Evolutionary conservation across 2,113 vertebrate species (phyloP).

Genomic region (Oreocharis arfaki): DNA sequence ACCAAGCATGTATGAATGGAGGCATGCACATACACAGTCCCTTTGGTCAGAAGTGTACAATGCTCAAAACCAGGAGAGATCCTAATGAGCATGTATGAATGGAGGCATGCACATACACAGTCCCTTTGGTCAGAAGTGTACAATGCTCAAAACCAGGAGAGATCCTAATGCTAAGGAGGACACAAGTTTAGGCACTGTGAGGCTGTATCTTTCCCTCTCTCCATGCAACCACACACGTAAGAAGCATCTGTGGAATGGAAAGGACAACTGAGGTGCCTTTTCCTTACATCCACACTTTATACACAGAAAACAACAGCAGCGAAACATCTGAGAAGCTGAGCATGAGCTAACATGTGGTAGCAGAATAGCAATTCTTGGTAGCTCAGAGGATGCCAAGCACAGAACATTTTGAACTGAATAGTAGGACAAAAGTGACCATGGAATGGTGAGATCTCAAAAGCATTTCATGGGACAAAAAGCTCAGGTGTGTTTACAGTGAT

Average conservation of each 20-base stretch:
- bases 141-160: background rate
- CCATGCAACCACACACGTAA: rapidly evolving
- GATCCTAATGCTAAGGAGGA: background rate
- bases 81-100: background rate
- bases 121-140: background rate
- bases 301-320: background rate
- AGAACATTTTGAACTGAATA: background rate
- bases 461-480: background rate
- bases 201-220: background rate
- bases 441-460: background rate
- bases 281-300: background rate
- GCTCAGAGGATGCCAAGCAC: background rate
- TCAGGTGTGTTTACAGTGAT: background rate
- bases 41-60: background rate
- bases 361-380: background rate
- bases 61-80: background rate
- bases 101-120: background rate
- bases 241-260: background rate
- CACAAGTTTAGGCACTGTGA: background rate
- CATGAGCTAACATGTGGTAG: rapidly evolving
- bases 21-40: too few relatives aligned
- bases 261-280: background rate
- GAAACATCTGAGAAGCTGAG: background rate
- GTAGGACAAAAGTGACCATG: background rate
- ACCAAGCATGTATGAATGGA: background rate